Evolutionary conservation across 2,888 invertebrate genomes (phyloP).

Genomic region (Oegoconia quadripuncta): DNA sequence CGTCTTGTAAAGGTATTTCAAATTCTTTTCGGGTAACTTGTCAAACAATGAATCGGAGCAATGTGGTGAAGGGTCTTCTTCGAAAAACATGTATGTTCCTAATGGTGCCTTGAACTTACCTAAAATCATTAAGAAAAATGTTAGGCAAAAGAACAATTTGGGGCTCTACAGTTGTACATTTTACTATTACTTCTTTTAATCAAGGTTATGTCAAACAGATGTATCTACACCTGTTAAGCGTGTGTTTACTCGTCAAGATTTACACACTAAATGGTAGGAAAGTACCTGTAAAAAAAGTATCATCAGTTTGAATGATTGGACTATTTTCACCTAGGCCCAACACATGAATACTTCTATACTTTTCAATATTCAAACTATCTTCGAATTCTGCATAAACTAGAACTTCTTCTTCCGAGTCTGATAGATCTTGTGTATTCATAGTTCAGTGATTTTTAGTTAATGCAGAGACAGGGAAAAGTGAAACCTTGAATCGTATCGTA

Average conservation of each 20-base stretch:
- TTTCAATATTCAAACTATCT: conserved; percentile 69
- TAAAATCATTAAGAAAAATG: conserved; percentile 37
- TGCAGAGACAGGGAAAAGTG: too few relatives aligned
- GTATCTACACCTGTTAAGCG: too few relatives aligned
- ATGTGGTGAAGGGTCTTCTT: conserved; percentile 75
- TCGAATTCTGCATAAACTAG: conserved; percentile 80
- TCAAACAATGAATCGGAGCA: conserved; percentile 76
- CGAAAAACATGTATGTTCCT: conserved; percentile 87
- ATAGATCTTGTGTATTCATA: too few relatives aligned
- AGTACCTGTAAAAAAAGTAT: conserved; percentile 81
- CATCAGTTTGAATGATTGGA: conserved; percentile 84
- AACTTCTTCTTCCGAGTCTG: conserved; percentile 78
- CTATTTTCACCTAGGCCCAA: conserved; percentile 81
- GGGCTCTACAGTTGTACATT: too few relatives aligned
- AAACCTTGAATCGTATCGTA: too few relatives aligned
- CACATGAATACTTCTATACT: conserved; percentile 72
- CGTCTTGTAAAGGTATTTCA: conserved; percentile 82
- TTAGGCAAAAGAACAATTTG: not conserved
- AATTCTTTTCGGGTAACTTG: conserved; percentile 71
- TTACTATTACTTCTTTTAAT: too few relatives aligned
- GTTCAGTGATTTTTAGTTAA: too few relatives aligned
- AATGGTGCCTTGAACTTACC: conserved; percentile 84
- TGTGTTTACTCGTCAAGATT: too few relatives aligned
- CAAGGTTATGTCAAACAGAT: too few relatives aligned
- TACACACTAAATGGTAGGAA: not conserved